Conservation (phyloP, 2,113 vertebrate genomes). For the Terrapene triunguis region DNA sequence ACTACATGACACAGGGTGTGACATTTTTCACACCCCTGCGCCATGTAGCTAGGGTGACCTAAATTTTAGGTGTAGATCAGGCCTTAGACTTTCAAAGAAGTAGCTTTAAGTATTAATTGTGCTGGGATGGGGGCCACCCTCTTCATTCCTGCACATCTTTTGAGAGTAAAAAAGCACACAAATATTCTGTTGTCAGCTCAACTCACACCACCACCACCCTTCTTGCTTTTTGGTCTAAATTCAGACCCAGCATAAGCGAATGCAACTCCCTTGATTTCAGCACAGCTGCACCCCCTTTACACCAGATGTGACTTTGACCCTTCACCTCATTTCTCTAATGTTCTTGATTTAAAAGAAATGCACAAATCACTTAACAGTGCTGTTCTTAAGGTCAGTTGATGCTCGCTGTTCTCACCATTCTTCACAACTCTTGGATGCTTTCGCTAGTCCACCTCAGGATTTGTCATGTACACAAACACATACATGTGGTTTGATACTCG, state of each 20-base stretch:
- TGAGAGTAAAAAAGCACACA: neutral
- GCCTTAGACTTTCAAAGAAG: neutral
- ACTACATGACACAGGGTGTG: neutral
- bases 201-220: neutral
- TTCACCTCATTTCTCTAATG: neutral
- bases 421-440: neutral
- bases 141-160: neutral
- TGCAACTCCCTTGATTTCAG: neutral
- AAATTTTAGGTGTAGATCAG: neutral
- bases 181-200: neutral
- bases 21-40: neutral
- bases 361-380: neutral
- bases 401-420: neutral
- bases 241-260: neutral
- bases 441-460: neutral
- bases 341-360: neutral
- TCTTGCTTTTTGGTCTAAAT: neutral
- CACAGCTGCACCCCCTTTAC: neutral
- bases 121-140: conserved; percentile 21
- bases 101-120: conserved; percentile 28
- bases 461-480: neutral
- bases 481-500: neutral
- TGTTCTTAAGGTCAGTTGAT: neutral
- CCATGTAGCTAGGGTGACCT: neutral
- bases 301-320: neutral